A percentile compares a stretch with the other conserved stretches of the same genome.
Conservation (phyloP, 2,113 vertebrate genomes). For the Gulo gulo region DNA sequence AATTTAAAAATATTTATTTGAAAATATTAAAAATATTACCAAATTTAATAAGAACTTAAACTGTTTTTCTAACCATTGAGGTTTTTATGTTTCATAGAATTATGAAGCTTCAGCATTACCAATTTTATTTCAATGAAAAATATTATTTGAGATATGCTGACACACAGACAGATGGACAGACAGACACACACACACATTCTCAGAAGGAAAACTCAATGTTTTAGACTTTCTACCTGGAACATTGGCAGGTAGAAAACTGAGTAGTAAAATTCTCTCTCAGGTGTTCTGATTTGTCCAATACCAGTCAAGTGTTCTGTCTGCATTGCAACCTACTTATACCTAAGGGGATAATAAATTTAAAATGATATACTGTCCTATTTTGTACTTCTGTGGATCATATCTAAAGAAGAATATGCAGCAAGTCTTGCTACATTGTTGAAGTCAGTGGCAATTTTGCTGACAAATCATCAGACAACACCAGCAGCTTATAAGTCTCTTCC, state of each 20-base stretch:
- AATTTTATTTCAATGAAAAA: neutral
- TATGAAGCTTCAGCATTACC: neutral
- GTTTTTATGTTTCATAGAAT: neutral
- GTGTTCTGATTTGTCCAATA: neutral
- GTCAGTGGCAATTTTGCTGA: constrained; percentile 27
- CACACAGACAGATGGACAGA: neutral
- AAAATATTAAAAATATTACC: neutral
- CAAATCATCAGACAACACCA: constrained; percentile 7
- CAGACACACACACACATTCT: neutral
- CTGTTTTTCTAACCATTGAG: neutral
- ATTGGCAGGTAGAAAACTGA: neutral
- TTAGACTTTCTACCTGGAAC: neutral
- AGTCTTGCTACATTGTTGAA: constrained; percentile 14
- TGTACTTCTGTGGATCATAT: constrained; percentile 28
- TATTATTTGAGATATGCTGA: neutral
- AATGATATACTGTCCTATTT: constrained; percentile 19
- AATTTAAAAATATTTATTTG: constrained; percentile 17
- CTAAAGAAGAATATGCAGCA: neutral
- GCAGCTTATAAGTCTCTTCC: neutral
- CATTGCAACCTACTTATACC: constrained; percentile 4
- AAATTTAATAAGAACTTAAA: neutral
- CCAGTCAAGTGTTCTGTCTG: neutral
- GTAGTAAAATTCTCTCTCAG: neutral
- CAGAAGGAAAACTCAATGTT: neutral
- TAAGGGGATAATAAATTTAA: constrained; percentile 15